phyloP scores from a whole-genome alignment of 2,797 vertebrate genomes.

The Myotis myotis region DNA sequence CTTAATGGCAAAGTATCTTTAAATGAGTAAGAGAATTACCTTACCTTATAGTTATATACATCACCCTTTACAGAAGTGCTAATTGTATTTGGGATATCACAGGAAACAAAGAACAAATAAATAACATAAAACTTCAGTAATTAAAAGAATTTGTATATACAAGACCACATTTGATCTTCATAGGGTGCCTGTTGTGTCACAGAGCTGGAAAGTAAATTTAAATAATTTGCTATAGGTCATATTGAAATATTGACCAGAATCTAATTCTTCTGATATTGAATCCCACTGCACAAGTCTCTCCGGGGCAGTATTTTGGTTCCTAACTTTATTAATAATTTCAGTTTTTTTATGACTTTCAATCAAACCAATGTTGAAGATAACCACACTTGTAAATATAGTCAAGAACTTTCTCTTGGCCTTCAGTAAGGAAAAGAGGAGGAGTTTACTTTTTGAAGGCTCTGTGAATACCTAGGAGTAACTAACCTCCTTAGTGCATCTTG shows the following conservation, averaged over 20 bases:
- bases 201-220: not conserved
- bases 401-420: not conserved
- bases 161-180: not conserved
- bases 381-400: not conserved
- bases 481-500: not conserved
- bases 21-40: not conserved
- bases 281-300: not conserved
- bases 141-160: not conserved
- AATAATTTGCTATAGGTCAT: not conserved
- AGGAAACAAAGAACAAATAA: slow-evolving; percentile 13
- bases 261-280: not conserved
- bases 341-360: not conserved
- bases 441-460: not conserved
- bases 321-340: not conserved
- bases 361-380: not conserved
- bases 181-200: not conserved
- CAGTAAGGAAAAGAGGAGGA: not conserved
- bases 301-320: not conserved
- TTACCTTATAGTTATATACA: not conserved
- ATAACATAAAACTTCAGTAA: not conserved
- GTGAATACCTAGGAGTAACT: not conserved
- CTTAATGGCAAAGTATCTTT: not conserved
- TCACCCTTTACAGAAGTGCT: not conserved
- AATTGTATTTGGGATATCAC: not conserved
- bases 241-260: not conserved